Base-by-base conservation (phyloP, 2,113 vertebrate species). In the Gopherus flavomarginatus region DNA sequence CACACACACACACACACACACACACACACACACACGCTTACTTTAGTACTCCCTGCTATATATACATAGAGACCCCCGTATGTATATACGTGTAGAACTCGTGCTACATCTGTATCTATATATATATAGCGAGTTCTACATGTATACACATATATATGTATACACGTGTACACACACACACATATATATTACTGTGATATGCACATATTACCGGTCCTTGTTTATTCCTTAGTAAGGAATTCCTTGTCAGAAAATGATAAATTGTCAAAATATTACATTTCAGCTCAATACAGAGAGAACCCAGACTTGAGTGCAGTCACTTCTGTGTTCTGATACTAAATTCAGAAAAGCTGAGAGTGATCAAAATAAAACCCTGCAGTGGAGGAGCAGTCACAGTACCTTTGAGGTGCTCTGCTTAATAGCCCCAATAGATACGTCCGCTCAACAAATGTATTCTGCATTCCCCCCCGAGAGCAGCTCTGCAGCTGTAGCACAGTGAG, bases 1-100 rank as follows among this genome's bases (percentile, higher is more conserved):
- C 5, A 52, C 52, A n/a, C n/a, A 1, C 0, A 1, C 26, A 11
- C 5, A 1, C 0, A 1, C 26, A 50, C 49, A 52, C 56, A n/a
- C n/a, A 1, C 0, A 1, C 26, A 52, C 52, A n/a, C n/a, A 1
- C 0, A 1, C 26, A 11, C 5, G 6, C 12, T 12, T 31, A 6
- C 29, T 19, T 38, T 72, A n/a, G 9, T 72, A 38, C n/a, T 38
- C 19, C 65, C 35, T 72, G 31, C 31, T 72, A 9, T 72, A 69
- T 17, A n/a, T n/a, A 38, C 65, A n/a, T 5, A 62, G 5, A 62
- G 1, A 29, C 16, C n/a, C 5, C 57, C 1, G 2, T 31, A 62
- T 31, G 27, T 13, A 27, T 59, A 31, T 59, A 14, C 29, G 6
- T 31, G 29, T 59, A 59, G 57, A 59, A 59, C 57, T 29, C 26